Evolutionary conservation across 2,888 invertebrate genomes (phyloP).

Genomic region (Copidosoma aretas): DNA sequence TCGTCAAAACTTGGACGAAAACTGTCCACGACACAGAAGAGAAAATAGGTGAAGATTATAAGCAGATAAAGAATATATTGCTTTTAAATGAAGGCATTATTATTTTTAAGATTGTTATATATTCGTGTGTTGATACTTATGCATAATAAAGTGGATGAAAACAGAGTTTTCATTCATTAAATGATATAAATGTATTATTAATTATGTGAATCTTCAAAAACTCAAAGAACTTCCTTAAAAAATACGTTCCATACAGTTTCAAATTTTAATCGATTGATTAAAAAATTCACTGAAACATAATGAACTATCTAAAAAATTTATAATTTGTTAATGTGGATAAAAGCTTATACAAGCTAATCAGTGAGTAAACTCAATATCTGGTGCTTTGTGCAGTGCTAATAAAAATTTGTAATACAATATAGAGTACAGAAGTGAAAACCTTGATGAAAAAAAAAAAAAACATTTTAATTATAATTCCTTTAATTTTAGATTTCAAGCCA

Average conservation of each 20-base stretch:
- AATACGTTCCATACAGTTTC: no score
- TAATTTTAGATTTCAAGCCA: no score
- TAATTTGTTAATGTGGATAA: neutral
- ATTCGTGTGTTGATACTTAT: constrained; percentile 37
- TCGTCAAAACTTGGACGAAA: constrained; percentile 32
- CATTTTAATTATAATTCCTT: no score
- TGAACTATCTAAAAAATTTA: neutral
- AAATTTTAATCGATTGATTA: neutral
- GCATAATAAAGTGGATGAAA: constrained; percentile 40
- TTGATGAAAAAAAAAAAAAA: no score
- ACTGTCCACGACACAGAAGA: constrained; percentile 26
- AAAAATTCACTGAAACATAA: neutral
- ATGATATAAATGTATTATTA: neutral
- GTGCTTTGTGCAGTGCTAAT: no score
- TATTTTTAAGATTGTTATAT: constrained; percentile 20
- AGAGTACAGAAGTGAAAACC: no score
- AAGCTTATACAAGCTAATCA: neutral
- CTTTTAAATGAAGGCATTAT: constrained; percentile 13
- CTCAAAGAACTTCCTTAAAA: no score
- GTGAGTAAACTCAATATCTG: no score
- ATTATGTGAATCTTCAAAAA: neutral
- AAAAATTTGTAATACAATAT: no score
- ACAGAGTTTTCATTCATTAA: neutral
- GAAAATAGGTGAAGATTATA: constrained; percentile 39
- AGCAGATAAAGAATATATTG: no score